Conservation (phyloP, 2,797 vertebrate genomes). For the Carcharodon carcharias region DNA sequence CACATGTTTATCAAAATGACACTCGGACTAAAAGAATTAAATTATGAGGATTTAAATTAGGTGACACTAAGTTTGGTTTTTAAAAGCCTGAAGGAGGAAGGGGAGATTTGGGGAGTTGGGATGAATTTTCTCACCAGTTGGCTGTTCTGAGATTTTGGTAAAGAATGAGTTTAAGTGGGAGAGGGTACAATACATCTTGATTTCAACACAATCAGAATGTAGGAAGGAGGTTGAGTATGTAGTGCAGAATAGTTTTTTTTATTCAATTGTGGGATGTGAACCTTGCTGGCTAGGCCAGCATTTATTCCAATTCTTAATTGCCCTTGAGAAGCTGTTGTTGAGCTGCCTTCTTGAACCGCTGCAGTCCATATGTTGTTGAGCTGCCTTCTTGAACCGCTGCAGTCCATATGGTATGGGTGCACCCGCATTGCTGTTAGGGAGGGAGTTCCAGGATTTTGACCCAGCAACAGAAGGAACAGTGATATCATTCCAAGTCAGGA, state of each 20-base stretch:
- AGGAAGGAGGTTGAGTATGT: background rate
- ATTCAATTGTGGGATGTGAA: too few species aligned
- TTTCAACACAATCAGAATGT: background rate
- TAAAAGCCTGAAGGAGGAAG: background rate
- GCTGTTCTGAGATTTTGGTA: background rate
- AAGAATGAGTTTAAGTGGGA: background rate
- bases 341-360: background rate
- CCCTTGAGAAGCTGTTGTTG: background rate
- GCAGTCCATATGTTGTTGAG: too few species aligned
- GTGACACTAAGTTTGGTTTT: background rate
- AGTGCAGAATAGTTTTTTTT: background rate
- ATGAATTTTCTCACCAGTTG: background rate
- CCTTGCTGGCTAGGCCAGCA: background rate
- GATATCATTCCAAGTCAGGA: background rate
- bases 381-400: background rate
- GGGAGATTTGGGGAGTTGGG: background rate
- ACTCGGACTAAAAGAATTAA: background rate
- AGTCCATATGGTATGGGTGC: too few species aligned
- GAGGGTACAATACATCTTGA: background rate
- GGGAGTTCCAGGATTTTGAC: background rate
- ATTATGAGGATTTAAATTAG: conserved; percentile 2
- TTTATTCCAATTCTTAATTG: background rate
- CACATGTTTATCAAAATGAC: background rate
- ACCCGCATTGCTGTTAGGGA: too few species aligned
- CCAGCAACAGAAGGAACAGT: background rate